phyloP scores from a whole-genome alignment of 1,140 invertebrate species.

The Bombus waltoni region DNA sequence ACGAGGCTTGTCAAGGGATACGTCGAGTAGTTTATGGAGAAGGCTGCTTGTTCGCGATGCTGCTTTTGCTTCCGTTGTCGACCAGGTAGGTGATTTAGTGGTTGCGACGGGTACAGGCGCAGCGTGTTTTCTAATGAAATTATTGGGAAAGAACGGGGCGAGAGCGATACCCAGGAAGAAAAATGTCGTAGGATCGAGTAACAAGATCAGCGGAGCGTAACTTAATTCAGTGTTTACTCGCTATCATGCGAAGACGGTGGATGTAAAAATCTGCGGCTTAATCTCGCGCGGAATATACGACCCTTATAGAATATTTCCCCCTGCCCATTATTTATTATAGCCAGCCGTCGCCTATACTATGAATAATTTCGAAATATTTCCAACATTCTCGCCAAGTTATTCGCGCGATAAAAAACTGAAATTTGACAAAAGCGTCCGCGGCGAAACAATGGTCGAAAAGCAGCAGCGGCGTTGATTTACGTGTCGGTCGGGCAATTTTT shows the following conservation, averaged over 20 bases:
- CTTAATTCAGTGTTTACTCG: neutral
- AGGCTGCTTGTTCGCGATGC: neutral
- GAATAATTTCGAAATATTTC: neutral
- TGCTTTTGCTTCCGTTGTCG: neutral
- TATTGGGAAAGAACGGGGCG: too few species aligned
- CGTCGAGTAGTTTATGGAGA: neutral
- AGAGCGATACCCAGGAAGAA: constrained; percentile 6
- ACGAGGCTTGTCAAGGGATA: neutral
- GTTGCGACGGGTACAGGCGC: neutral
- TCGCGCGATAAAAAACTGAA: neutral
- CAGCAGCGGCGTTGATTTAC: constrained; percentile 13
- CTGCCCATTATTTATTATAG: too few species aligned
- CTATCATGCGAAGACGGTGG: neutral
- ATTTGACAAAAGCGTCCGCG: constrained; percentile 16
- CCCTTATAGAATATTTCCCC: neutral
- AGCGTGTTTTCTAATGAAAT: constrained; percentile 37
- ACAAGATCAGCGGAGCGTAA: neutral
- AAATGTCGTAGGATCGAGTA: neutral
- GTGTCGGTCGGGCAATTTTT: constrained; percentile 2
- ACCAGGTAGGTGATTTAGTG: constrained; percentile 3
- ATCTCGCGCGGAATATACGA: neutral
- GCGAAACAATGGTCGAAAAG: constrained; percentile 17
- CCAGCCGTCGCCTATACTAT: neutral
- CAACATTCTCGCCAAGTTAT: too few species aligned
- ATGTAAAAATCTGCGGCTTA: neutral